These are phyloP conservation scores for Callyntrura sp. DNA, from an alignment of 2,888 invertebrate genomes.

Conservation along the genomic window DNA sequence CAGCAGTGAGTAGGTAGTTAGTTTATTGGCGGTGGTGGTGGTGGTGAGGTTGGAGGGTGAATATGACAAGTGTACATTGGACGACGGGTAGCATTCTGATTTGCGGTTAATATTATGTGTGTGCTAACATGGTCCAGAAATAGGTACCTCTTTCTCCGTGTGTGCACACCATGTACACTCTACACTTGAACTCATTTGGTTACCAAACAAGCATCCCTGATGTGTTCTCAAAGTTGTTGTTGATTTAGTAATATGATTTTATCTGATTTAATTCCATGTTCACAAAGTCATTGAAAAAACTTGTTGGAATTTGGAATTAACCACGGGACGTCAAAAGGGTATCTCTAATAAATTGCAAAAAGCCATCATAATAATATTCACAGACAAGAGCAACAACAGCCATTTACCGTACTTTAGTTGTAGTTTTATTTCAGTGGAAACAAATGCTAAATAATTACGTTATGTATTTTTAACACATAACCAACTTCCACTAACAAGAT, in stretches of 20 bases:
- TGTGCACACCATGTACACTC: not conserved
- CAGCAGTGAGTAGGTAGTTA: not conserved
- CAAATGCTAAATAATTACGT: slow-evolving; percentile 18
- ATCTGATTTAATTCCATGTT: slow-evolving; percentile 73
- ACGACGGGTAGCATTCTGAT: not conserved
- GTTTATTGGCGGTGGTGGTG: slow-evolving; percentile 4
- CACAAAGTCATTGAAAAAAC: slow-evolving; percentile 66
- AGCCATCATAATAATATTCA: too few relatives aligned
- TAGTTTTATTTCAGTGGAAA: slow-evolving; percentile 17
- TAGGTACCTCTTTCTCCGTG: slow-evolving; percentile 5
- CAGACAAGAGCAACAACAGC: slow-evolving; percentile 7
- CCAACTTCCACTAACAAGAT: too few relatives aligned
- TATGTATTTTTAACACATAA: not conserved
- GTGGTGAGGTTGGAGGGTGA: not conserved
- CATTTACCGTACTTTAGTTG: too few relatives aligned
- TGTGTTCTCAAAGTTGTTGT: slow-evolving; percentile 56
- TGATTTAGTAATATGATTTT: slow-evolving; percentile 64
- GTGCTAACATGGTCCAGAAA: slow-evolving; percentile 50
- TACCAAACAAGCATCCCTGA: slow-evolving; percentile 60
- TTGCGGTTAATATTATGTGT: not conserved
- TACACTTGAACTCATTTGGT: slow-evolving; percentile 21
- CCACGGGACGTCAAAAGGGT: slow-evolving; percentile 69
- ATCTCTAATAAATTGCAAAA: slow-evolving; percentile 68
- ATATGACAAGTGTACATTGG: slow-evolving; percentile 23
- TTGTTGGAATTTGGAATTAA: slow-evolving; percentile 74